A percentile compares a stretch with the other conserved stretches of the same genome.
phyloP scores from a whole-genome alignment of 2,113 vertebrate species.

The Myanophis thanlyinensis region DNA sequence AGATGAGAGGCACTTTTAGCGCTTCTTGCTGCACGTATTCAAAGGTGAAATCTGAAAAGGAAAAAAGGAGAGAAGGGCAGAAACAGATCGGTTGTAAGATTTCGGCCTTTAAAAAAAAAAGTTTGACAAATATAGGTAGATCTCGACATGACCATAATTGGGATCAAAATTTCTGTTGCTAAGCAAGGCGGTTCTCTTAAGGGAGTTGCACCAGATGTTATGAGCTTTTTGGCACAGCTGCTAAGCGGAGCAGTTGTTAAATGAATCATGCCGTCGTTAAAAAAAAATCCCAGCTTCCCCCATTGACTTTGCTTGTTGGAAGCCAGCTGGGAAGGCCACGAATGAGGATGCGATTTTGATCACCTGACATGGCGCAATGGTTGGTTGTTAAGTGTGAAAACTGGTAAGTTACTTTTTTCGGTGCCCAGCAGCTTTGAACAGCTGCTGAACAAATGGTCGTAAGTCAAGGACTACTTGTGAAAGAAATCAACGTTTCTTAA shows the following conservation, averaged over 20 bases:
- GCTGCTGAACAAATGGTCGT: background rate
- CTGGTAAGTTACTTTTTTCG: background rate
- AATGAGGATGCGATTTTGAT: background rate
- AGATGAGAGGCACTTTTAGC: constrained; percentile 87
- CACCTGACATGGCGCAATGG: background rate
- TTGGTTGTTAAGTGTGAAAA: background rate
- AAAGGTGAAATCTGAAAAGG: constrained; percentile 90
- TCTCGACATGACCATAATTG: background rate
- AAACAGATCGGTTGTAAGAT: constrained; percentile 39
- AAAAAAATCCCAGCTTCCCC: background rate
- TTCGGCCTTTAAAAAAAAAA: background rate
- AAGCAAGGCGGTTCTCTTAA: background rate
- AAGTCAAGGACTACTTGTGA: background rate
- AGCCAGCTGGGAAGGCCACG: background rate
- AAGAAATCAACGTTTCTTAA: background rate
- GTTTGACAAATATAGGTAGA: background rate
- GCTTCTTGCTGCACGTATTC: constrained; percentile 96
- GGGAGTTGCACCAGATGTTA: background rate
- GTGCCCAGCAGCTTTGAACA: background rate
- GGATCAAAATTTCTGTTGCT: background rate
- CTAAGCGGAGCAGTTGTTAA: background rate
- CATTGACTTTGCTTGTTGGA: background rate
- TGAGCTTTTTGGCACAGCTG: background rate
- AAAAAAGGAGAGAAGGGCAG: constrained; percentile 22
- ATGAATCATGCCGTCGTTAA: background rate